phyloP scores from a whole-genome alignment of 2,797 vertebrate genomes.

The Simalia tracyae region DNA sequence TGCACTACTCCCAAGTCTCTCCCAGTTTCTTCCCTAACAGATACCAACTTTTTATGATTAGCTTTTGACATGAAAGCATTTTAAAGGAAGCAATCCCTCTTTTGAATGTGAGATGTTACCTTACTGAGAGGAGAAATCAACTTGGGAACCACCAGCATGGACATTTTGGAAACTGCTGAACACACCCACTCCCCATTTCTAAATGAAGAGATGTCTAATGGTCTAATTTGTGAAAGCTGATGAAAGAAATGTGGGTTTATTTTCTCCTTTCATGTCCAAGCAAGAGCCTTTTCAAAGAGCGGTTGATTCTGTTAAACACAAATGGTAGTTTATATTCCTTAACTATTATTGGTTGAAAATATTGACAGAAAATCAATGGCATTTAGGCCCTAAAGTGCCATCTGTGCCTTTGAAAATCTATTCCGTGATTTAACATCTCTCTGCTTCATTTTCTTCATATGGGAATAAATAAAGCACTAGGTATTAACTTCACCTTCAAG shows the following conservation, averaged over 20 bases:
- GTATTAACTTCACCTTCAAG: slow-evolving; percentile 18
- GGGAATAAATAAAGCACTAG: slow-evolving; percentile 29
- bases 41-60: neutral
- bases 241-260: neutral
- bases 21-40: neutral
- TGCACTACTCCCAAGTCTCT: neutral
- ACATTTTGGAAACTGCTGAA: neutral
- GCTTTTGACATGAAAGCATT: neutral
- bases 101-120: neutral
- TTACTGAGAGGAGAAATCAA: neutral
- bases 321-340: slow-evolving; percentile 24
- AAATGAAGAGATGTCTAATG: neutral
- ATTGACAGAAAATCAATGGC: slow-evolving; percentile 40
- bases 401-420: slow-evolving; percentile 30
- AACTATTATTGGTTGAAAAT: slow-evolving; percentile 35
- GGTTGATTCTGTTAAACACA: slow-evolving; percentile 10
- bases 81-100: neutral
- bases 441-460: slow-evolving; percentile 31
- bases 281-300: neutral
- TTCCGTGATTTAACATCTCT: slow-evolving; percentile 35
- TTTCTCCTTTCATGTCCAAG: slow-evolving; percentile 3
- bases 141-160: neutral
- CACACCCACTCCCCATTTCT: too few species aligned
- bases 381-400: slow-evolving; percentile 29
- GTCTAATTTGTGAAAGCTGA: neutral